These are phyloP conservation scores for Pimephales promelas DNA, from an alignment of 2,113 vertebrate genomes.

Conservation along the genomic window DNA sequence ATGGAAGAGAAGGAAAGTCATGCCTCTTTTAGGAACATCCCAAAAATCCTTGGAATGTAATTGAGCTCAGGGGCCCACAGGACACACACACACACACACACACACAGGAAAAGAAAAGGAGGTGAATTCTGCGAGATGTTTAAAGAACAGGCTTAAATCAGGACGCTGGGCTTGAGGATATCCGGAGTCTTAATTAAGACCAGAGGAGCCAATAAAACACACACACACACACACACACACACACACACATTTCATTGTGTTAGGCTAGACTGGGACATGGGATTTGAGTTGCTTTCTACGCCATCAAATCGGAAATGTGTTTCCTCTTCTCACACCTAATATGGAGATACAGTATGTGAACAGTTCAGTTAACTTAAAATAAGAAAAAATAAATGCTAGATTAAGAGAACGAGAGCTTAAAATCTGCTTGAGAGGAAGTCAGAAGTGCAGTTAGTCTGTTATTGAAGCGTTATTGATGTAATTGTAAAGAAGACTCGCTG, in stretches of 20 bases:
- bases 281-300: background rate
- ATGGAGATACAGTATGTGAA: background rate
- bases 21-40: background rate
- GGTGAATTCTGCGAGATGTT: background rate
- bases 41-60: conserved; percentile 6
- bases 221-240: too few relatives aligned
- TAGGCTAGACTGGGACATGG: background rate
- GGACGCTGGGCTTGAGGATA: background rate
- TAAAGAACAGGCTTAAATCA: background rate
- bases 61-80: background rate
- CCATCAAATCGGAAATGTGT: background rate
- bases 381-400: background rate
- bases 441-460: background rate
- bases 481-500: background rate
- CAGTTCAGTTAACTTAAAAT: background rate
- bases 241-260: too few relatives aligned
- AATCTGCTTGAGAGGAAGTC: background rate
- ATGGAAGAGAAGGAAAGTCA: conserved; percentile 6
- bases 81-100: background rate
- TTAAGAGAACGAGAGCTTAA: background rate
- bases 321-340: background rate
- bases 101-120: background rate
- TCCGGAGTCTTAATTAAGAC: conserved; percentile 20
- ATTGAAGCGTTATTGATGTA: background rate
- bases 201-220: conserved; percentile 8